phyloP scores from a whole-genome alignment of 1,140 invertebrate genomes.

The Diploscapter pachys region DNA sequence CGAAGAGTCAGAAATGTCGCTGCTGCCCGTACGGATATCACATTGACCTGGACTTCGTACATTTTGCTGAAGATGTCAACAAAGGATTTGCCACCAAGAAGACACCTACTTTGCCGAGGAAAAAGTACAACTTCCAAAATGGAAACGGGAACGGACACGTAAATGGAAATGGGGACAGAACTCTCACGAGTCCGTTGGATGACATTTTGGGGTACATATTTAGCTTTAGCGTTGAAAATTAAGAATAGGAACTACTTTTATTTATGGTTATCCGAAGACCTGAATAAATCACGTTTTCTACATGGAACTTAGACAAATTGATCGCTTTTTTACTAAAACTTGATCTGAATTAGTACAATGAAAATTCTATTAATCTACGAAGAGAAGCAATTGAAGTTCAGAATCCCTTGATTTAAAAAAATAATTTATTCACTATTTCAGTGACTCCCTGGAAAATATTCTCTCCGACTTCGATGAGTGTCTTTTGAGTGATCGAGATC shows the following conservation, averaged over 20 bases:
- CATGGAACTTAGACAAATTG: no score
- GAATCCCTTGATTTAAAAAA: neutral
- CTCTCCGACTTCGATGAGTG: conserved; percentile 43
- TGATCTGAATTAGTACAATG: neutral
- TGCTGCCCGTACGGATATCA: conserved; percentile 64
- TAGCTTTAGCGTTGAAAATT: no score
- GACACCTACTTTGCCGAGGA: conserved; percentile 25
- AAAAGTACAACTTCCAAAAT: neutral
- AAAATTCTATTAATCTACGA: neutral
- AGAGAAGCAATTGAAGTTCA: neutral
- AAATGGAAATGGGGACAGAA: neutral
- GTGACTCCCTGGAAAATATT: conserved; percentile 43
- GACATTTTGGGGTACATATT: conserved; percentile 19
- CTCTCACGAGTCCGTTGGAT: conserved; percentile 32
- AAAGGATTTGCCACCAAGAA: conserved; percentile 10
- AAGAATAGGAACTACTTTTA: no score
- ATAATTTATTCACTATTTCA: conserved; percentile 29
- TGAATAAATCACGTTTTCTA: no score
- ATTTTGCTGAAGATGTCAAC: conserved; percentile 56
- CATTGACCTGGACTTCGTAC: conserved; percentile 62
- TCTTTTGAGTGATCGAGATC: conserved; percentile 5
- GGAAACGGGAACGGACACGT: no score
- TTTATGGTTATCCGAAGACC: no score
- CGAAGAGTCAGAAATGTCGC: conserved; percentile 46
- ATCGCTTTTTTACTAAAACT: no score